Conservation (phyloP, 2,797 vertebrate species). For the Malurus splendens region DNA sequence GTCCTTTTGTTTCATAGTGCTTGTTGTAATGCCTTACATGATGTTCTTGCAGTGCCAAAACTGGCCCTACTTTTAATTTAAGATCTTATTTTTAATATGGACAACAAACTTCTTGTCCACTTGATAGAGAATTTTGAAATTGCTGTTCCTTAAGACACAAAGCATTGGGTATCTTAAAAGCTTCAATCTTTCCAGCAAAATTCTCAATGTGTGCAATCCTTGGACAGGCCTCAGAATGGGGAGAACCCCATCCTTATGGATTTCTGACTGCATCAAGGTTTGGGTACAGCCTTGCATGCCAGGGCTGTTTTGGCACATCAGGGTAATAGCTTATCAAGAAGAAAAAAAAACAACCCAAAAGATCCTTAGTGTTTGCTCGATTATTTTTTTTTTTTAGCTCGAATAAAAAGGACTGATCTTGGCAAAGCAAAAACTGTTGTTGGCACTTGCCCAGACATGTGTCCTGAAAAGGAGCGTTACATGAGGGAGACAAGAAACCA, state of each 20-base stretch:
- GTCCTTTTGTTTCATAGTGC: not conserved
- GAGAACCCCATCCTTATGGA: not conserved
- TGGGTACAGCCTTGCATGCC: not conserved
- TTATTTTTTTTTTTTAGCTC: constrained; percentile 65
- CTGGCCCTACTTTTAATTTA: not conserved
- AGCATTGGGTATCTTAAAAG: not conserved
- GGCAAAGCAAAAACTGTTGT: constrained; percentile 89
- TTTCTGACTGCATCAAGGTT: not conserved
- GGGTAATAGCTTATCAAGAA: not conserved
- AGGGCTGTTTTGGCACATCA: not conserved
- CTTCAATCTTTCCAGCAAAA: not conserved
- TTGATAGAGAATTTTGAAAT: not conserved
- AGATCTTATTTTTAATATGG: not conserved
- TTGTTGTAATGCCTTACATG: not conserved
- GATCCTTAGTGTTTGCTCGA: not conserved
- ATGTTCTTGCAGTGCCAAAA: not conserved
- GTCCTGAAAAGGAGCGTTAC: constrained; percentile 96
- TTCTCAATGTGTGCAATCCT: not conserved
- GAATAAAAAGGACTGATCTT: constrained; percentile 87
- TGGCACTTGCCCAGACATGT: constrained; percentile 96
- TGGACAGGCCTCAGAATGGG: not conserved
- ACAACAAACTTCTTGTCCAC: not conserved
- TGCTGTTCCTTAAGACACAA: not conserved
- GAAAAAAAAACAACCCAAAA: not conserved
- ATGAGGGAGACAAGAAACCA: constrained; percentile 96